phyloP scores from a whole-genome alignment of 2,113 vertebrate genomes.

The Myocastor coypus region DNA sequence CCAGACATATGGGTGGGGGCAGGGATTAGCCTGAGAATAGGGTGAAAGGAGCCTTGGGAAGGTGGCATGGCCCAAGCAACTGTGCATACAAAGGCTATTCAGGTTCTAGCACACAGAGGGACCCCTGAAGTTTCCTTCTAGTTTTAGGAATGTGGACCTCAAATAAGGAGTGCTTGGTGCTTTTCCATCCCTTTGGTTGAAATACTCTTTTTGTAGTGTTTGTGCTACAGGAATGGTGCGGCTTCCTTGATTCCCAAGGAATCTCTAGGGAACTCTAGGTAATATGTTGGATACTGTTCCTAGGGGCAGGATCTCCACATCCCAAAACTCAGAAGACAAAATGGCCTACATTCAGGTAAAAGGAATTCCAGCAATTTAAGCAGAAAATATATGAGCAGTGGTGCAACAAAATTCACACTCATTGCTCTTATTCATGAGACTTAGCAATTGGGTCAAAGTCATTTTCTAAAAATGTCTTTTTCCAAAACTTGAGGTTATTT shows the following conservation, averaged over 20 bases:
- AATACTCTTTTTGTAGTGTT: neutral
- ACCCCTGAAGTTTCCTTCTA: neutral
- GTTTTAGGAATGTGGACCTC: neutral
- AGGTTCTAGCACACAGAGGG: neutral
- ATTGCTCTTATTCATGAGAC: neutral
- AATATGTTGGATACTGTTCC: neutral
- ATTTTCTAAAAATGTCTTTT: conserved; percentile 69
- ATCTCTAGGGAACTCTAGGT: neutral
- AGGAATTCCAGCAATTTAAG: neutral
- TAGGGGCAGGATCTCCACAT: neutral
- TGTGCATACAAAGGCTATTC: neutral
- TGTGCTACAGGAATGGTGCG: too few species aligned
- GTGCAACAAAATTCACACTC: neutral
- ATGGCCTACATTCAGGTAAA: neutral
- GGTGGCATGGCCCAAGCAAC: too few species aligned
- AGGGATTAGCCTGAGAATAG: neutral
- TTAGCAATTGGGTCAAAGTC: conserved; percentile 35
- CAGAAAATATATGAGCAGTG: neutral
- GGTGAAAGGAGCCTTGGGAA: neutral
- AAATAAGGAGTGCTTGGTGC: neutral
- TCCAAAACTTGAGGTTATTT: conserved; percentile 60
- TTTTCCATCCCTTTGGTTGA: neutral
- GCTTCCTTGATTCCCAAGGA: too few species aligned
- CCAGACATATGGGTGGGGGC: neutral
- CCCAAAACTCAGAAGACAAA: neutral